Percentiles rank a stretch among this genome's conserved stretches.
These are phyloP conservation scores for Sitta europaea DNA, from an alignment of 2,113 vertebrate species.

Conservation along the genomic window DNA sequence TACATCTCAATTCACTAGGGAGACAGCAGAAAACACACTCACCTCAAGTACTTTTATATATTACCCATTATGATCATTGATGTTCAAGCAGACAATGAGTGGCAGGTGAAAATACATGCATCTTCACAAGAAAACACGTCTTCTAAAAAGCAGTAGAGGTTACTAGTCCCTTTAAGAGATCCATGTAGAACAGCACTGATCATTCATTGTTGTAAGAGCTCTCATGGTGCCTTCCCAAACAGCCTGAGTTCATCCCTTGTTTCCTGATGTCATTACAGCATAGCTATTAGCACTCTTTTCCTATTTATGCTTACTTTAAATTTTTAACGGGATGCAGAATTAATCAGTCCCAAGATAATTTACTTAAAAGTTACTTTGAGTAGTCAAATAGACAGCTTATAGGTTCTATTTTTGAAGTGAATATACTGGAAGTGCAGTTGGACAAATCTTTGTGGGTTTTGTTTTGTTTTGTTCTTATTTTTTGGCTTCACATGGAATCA, in stretches of 20 bases:
- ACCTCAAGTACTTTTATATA: background rate
- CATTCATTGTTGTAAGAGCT: background rate
- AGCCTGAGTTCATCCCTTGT: background rate
- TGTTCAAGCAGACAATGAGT: background rate
- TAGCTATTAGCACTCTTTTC: background rate
- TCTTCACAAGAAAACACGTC: background rate
- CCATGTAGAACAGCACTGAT: background rate
- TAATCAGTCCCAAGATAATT: background rate
- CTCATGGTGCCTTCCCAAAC: background rate
- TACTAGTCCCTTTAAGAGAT: background rate
- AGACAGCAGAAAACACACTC: background rate
- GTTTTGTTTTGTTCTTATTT: background rate
- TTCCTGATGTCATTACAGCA: background rate
- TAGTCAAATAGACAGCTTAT: background rate
- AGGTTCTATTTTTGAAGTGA: background rate
- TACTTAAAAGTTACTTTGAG: background rate
- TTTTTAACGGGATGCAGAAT: background rate
- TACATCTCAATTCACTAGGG: background rate
- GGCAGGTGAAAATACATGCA: background rate
- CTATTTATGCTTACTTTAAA: background rate
- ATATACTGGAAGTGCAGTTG: fast-evolving
- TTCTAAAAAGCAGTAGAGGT: background rate
- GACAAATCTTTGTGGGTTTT: background rate
- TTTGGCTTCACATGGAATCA: background rate
- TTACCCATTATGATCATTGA: background rate